Evolutionary conservation across 2,888 invertebrate genomes (phyloP), one percentile per base, ranked within the genome.

Genomic region (Melitaea athalia): DNA sequence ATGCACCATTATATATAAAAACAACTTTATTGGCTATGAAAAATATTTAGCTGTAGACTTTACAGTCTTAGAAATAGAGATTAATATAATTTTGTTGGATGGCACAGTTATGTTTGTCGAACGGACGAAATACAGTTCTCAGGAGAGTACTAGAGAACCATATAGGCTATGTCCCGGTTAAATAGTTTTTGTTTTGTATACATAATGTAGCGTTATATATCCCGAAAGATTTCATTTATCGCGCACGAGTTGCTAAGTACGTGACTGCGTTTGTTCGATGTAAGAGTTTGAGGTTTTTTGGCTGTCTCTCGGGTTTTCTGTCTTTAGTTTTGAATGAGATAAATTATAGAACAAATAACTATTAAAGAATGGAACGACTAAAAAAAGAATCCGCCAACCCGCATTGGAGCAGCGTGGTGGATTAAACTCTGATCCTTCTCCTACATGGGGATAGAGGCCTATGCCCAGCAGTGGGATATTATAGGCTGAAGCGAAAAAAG

Each of bases 111-210:
- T 70, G 53, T 78, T 80, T 76, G 81, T 76, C 67, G 73, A 77
- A 74, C 67, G 75, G 76, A 76, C 77, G 74, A 79, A 78, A 75
- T 78, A 80, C 81, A 75, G 78, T 68, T 68, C 85, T 78, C 83
- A 53, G 33, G 78, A 74, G 78, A 73, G 74, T 73, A 70, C 68
- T 77, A 68, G 68, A 31, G 61, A 61, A 53, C 72, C 68, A 63
- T 70, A 70, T 77, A 74, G 74, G 62, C 47, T 65, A 76, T 77
- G 69, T 72, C 62, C 72, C 72, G 76, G 77, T 72, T 72, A 70
- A 65, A 63, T 78, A 78, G 77, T 82, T 82, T 83, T 81, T 78
- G 75, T 73, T 78, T 76, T 75, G 77, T 78, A 77, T 76, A 55
- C 33, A 55, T 55, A 55, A 55, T 55, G 31, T 24, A 55, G 33